A percentile compares a stretch with the other conserved stretches of the same genome.
phyloP scores from a whole-genome alignment of 2,113 vertebrate genomes.

The Garra rufa region DNA sequence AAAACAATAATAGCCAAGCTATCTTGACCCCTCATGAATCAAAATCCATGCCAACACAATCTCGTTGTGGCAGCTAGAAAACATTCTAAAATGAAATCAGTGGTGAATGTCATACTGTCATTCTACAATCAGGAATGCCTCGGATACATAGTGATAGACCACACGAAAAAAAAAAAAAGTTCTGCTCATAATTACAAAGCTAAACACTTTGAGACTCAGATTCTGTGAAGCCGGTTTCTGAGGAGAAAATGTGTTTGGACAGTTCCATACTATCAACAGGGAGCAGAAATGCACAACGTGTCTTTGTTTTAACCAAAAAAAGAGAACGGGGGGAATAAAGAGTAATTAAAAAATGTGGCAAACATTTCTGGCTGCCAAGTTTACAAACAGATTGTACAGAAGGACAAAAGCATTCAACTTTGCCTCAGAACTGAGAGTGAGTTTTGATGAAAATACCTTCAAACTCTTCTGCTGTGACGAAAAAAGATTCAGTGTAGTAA shows the following conservation, averaged over 20 bases:
- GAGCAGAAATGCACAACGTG: slow-evolving; percentile 35
- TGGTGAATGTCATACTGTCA: slow-evolving; percentile 63
- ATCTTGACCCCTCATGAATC: slow-evolving; percentile 72
- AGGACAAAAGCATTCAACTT: background rate
- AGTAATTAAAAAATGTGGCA: slow-evolving; percentile 36
- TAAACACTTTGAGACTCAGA: slow-evolving; percentile 13
- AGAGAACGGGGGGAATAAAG: background rate
- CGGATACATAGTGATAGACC: slow-evolving; percentile 12
- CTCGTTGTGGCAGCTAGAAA: slow-evolving; percentile 69
- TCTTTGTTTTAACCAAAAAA: slow-evolving; percentile 34
- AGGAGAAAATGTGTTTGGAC: slow-evolving; percentile 41
- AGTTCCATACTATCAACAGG: slow-evolving; percentile 43
- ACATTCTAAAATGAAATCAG: slow-evolving; percentile 76
- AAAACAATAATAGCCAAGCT: slow-evolving; percentile 72
- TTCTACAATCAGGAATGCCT: slow-evolving; percentile 63
- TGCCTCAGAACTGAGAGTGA: background rate
- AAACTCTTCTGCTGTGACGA: background rate
- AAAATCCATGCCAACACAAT: slow-evolving; percentile 78
- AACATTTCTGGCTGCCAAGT: slow-evolving; percentile 38
- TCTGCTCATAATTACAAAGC: slow-evolving; percentile 48
- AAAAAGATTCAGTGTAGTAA: background rate
- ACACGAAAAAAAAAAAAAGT: slow-evolving; percentile 15
- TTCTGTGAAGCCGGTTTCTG: background rate
- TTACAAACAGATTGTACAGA: slow-evolving; percentile 16
- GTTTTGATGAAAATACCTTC: slow-evolving; percentile 13